Base-by-base conservation (phyloP, 2,113 vertebrate species). In the Tragelaphus buxtoni region DNA sequence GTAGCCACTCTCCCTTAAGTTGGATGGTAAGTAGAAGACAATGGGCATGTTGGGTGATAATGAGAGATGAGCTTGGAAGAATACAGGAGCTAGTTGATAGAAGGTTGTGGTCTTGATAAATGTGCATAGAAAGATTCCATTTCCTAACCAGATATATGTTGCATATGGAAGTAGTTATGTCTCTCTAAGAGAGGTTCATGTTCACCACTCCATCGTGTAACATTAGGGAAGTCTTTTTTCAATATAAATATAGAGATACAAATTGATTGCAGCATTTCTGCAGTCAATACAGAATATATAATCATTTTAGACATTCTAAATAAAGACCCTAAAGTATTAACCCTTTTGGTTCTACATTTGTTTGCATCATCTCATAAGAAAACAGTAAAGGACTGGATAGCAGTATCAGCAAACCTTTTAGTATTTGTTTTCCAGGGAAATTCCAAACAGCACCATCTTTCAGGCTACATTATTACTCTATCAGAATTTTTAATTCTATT, bases 141-240 rank as follows among this genome's bases (percentile, higher is more conserved):
- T 97, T 97, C 92, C 80, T 97, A 96, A 49, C 90, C 90, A 97
- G 92, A 96, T 96, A 90, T 90, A 90, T 94, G 26, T 7, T 95
- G 32, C 95, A 96, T 97, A 96, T 97, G 97, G 98, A 96, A 97
- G 96, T 79, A 95, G 76, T 97, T 97, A 96, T 39, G 11, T 55
- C 14, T 84, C 17, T 96, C 51, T 65, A 87, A 82, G 89, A 90
- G 92, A 95, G 26, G 90, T 82, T 97, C 85, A 58, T 74, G 61
- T 95, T 96, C 90, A 91, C 84, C 39, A 74, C 22, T 90, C 80
- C 60, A 85, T 60, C 0, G 1, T 89, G 84, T 95, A 95, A 92
- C 56, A 84, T 80, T 97, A 87, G 24, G n/a, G 72, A 92, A 69
- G 53, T n/a, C 76, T n/a, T 39, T 88, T 96, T 85, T 74, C 17